phyloP scores from a whole-genome alignment of 2,797 vertebrate genomes.

The Champsocephalus gunnari region DNA sequence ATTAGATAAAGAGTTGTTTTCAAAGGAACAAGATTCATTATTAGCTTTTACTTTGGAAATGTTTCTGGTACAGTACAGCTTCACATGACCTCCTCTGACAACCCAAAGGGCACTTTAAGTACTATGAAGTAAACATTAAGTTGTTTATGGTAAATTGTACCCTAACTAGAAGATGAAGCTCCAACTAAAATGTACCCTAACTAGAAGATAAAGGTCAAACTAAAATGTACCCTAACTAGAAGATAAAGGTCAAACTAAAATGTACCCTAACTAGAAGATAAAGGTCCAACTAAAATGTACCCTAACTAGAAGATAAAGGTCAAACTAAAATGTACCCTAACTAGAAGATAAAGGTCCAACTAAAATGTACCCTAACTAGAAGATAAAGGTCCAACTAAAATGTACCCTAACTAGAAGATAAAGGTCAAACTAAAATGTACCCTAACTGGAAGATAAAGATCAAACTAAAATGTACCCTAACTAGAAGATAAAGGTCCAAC shows the following conservation, averaged over 20 bases:
- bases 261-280: neutral
- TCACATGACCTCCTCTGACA: neutral
- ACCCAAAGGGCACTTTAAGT: neutral
- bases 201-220: neutral
- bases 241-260: neutral
- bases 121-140: too few species aligned
- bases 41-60: conserved; percentile 2
- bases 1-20: conserved; percentile 23
- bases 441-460: neutral
- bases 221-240: neutral
- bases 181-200: neutral
- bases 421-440: neutral
- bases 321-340: neutral
- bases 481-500: neutral
- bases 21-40: conserved; percentile 17
- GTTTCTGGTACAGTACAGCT: neutral
- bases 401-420: neutral
- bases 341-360: neutral
- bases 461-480: neutral
- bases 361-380: neutral
- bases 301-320: neutral
- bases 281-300: neutral
- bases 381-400: neutral
- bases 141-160: too few species aligned
- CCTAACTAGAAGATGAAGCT: neutral